These are phyloP conservation scores for Nothoprocta perdicaria DNA, from an alignment of 2,113 vertebrate species.

Conservation along the genomic window DNA sequence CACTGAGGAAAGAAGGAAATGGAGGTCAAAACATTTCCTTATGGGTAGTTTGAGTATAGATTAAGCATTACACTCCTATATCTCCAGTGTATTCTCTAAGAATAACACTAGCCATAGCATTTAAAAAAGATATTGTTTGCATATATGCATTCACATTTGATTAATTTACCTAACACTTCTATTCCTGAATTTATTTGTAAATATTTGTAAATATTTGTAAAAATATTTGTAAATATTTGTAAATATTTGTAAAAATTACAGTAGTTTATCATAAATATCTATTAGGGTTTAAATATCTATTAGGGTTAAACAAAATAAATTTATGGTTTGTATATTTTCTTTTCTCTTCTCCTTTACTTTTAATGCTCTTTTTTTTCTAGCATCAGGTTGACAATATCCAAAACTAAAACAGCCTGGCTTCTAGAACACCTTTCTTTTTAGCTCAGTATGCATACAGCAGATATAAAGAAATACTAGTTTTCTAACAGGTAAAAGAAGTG, in stretches of 20 bases:
- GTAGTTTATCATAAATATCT: neutral
- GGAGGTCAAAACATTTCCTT: slow-evolving; percentile 9
- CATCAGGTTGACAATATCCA: neutral
- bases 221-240: neutral
- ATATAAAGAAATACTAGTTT: neutral
- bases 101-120: neutral
- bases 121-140: neutral
- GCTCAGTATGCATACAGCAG: neutral
- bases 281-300: neutral
- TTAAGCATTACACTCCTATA: slow-evolving; percentile 16
- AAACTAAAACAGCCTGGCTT: neutral
- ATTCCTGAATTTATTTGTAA: neutral
- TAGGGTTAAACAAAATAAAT: slow-evolving; percentile 32
- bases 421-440: neutral
- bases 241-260: neutral
- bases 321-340: neutral
- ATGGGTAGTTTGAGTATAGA: slow-evolving; percentile 4
- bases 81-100: slow-evolving; percentile 10
- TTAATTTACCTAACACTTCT: neutral
- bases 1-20: slow-evolving; percentile 10
- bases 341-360: neutral
- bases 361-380: neutral
- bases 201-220: neutral
- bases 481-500: neutral
- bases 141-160: slow-evolving; percentile 1